phyloP scores from a whole-genome alignment of 2,888 invertebrate genomes.

The Hypercompe scribonia region DNA sequence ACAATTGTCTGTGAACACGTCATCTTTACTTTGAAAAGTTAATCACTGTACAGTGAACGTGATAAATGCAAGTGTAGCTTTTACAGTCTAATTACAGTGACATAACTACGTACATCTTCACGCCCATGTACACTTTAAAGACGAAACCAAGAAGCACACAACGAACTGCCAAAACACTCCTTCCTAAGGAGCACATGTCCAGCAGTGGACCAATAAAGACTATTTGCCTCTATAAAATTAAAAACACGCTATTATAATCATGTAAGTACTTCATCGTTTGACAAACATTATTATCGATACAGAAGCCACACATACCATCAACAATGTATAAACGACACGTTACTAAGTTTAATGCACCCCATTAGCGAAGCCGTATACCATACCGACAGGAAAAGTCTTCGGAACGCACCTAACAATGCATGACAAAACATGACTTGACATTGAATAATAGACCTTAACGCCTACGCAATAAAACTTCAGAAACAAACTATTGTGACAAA shows the following conservation, averaged over 20 bases:
- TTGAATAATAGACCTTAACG: conserved; percentile 46
- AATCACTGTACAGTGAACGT: conserved; percentile 4
- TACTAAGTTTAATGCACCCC: conserved; percentile 22
- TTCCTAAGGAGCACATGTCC: too few relatives aligned
- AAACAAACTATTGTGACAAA: conserved; percentile 12
- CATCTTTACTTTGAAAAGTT: conserved; percentile 33
- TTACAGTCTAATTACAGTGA: background rate
- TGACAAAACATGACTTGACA: conserved; percentile 33
- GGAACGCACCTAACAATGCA: conserved; percentile 32
- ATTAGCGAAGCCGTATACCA: conserved; percentile 29
- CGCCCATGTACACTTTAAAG: too few relatives aligned
- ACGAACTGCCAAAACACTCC: too few relatives aligned
- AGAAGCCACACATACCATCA: conserved; percentile 25
- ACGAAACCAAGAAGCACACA: too few relatives aligned
- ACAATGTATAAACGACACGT: background rate
- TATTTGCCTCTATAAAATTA: too few relatives aligned
- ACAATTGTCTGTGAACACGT: conserved; percentile 39
- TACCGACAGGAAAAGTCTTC: conserved; percentile 35
- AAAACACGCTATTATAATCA: background rate
- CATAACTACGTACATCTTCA: background rate
- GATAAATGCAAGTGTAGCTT: background rate
- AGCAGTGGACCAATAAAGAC: too few relatives aligned
- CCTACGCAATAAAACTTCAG: conserved; percentile 39
- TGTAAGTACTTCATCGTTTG: background rate
- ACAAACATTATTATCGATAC: conserved; percentile 6